Conservation (phyloP, 2,113 vertebrate genomes). For the Chloroceryle aenea region DNA sequence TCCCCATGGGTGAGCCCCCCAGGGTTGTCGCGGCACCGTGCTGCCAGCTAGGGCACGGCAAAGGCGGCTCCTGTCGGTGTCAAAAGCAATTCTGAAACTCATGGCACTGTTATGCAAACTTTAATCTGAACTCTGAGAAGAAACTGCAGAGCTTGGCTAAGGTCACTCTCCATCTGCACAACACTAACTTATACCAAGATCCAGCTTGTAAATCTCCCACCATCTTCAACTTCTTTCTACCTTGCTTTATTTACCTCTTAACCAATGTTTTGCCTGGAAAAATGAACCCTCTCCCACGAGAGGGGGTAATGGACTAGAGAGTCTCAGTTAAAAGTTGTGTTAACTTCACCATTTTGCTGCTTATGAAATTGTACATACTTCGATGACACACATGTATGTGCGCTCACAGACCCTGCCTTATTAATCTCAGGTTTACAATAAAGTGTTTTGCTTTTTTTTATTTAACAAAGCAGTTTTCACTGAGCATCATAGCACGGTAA, state of each 20-base stretch:
- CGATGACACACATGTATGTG: neutral
- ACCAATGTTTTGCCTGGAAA: neutral
- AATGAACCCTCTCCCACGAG: neutral
- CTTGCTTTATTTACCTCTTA: neutral
- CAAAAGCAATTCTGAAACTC: neutral
- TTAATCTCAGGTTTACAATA: neutral
- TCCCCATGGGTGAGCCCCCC: neutral
- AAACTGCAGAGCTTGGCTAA: neutral
- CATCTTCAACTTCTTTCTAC: neutral
- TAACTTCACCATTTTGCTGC: neutral
- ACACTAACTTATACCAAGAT: accelerated
- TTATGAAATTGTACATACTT: neutral
- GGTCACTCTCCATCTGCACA: neutral
- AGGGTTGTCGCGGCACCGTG: neutral
- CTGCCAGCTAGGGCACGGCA: neutral
- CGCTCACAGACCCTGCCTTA: neutral
- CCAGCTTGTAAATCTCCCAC: neutral
- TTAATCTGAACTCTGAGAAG: neutral
- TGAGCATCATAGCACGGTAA: neutral
- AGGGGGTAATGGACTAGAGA: neutral
- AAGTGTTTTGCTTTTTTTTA: neutral
- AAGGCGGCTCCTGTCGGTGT: neutral
- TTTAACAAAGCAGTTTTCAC: neutral
- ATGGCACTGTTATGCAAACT: neutral
- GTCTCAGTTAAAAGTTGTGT: neutral